Evolutionary conservation across 1,140 invertebrate species (phyloP).

Genomic region (Tetraneura akinire): DNA sequence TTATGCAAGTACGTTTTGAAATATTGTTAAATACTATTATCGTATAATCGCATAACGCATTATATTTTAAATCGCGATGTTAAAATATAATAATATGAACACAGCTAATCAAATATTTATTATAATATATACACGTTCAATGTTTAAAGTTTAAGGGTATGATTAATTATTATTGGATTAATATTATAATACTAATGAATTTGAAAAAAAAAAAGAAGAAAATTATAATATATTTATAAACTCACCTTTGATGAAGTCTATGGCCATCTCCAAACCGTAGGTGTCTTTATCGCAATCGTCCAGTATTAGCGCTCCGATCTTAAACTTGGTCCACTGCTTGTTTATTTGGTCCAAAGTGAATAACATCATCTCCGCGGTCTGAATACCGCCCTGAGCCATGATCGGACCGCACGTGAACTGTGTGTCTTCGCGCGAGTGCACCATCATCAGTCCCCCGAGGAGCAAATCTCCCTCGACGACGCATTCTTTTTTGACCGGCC

Average conservation of each 20-base stretch:
- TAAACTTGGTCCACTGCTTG: conserved; percentile 64
- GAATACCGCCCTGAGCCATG: conserved; percentile 91
- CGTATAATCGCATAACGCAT: too few species aligned
- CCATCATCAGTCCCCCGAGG: conserved; percentile 92
- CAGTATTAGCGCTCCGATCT: conserved; percentile 83
- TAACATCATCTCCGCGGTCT: conserved; percentile 90
- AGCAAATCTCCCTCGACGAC: conserved; percentile 78
- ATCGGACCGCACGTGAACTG: conserved; percentile 82
- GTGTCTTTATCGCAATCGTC: conserved; percentile 97
- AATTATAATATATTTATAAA: too few species aligned
- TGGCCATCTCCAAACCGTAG: conserved; percentile 92
- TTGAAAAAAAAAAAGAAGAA: too few species aligned
- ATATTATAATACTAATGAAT: too few species aligned
- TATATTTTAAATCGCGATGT: too few species aligned
- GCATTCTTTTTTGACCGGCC: conserved; percentile 86
- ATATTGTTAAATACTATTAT: too few species aligned
- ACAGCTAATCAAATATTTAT: too few species aligned
- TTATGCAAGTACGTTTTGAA: too few species aligned
- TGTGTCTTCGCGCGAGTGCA: conserved; percentile 72
- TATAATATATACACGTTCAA: too few species aligned
- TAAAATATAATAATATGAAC: too few species aligned
- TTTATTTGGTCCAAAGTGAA: conserved; percentile 88
- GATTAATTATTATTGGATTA: too few species aligned
- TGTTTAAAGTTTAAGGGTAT: too few species aligned
- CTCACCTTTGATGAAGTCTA: conserved; percentile 96